Conservation (phyloP, 2,888 invertebrate genomes). For the Parnassius orleans region DNA sequence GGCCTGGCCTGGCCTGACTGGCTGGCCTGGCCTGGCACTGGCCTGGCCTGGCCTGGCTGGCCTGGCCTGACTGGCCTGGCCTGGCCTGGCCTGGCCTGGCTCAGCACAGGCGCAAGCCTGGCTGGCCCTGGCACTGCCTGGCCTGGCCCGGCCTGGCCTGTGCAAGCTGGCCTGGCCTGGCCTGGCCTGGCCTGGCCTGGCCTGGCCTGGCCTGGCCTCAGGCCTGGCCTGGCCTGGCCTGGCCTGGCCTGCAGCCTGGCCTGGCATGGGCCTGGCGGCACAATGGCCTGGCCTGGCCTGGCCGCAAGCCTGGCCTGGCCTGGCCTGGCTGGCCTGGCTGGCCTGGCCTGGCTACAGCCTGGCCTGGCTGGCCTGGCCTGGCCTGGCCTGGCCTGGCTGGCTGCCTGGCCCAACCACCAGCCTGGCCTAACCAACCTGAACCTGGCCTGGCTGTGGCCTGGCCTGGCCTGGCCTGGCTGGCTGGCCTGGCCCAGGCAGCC, state of each 20-base stretch:
- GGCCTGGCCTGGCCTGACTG: background rate
- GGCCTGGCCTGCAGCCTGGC: no score
- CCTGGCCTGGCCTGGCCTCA: background rate
- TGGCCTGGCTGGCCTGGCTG: no score
- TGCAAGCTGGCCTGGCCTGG: background rate
- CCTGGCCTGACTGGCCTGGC: slow-evolving; percentile 1
- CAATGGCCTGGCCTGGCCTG: no score
- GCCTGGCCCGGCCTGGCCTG: background rate
- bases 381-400: background rate
- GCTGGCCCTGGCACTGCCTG: background rate
- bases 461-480: no score
- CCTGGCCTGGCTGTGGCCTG: background rate
- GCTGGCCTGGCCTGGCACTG: no score
- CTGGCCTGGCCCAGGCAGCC: no score
- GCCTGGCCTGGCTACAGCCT: no score
- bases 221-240: background rate
- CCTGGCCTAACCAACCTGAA: no score
- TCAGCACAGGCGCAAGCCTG: background rate
- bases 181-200: background rate
- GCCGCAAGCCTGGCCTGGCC: no score
- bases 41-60: no score
- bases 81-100: slow-evolving; percentile 1
- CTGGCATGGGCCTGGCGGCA: no score
- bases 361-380: background rate
- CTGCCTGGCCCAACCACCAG: background rate